Percentiles rank a stretch among this genome's conserved stretches.
Evolutionary conservation across 2,113 vertebrate genomes (phyloP).

Genomic region (Agapornis roseicollis): DNA sequence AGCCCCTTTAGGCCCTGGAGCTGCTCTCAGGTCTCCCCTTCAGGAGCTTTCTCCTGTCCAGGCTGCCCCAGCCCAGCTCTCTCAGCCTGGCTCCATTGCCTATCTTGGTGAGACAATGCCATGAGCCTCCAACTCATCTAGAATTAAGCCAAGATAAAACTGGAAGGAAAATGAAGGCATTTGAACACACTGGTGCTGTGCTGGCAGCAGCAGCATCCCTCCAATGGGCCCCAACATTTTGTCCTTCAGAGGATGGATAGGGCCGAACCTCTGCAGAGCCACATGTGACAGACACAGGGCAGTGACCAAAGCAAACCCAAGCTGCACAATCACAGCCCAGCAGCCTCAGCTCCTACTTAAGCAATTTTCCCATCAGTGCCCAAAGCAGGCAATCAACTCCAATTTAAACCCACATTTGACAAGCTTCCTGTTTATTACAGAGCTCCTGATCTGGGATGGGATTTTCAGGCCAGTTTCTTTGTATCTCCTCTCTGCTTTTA

Average conservation of each 20-base stretch:
- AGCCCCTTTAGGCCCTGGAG: not conserved
- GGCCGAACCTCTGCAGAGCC: not conserved
- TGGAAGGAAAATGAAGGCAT: accelerated
- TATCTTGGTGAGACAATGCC: accelerated
- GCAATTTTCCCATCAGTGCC: not conserved
- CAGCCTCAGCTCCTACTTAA: not conserved
- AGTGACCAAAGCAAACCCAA: not conserved
- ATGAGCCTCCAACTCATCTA: accelerated
- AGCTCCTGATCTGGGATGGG: not conserved
- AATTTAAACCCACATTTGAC: not conserved
- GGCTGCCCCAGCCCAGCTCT: not conserved
- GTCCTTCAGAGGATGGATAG: accelerated
- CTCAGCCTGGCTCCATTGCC: not conserved
- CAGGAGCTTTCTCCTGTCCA: not conserved
- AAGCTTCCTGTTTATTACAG: not conserved
- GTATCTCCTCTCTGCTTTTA: not conserved
- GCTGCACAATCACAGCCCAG: not conserved
- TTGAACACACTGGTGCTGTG: accelerated
- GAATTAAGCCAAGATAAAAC: not conserved
- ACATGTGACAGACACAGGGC: accelerated
- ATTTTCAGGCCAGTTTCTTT: not conserved
- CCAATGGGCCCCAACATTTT: accelerated
- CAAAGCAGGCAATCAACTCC: not conserved
- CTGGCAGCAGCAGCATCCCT: not conserved
- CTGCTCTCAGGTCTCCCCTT: not conserved